Base-by-base conservation (phyloP, 2,888 invertebrate genomes). In the Oasisia sp. region DNA sequence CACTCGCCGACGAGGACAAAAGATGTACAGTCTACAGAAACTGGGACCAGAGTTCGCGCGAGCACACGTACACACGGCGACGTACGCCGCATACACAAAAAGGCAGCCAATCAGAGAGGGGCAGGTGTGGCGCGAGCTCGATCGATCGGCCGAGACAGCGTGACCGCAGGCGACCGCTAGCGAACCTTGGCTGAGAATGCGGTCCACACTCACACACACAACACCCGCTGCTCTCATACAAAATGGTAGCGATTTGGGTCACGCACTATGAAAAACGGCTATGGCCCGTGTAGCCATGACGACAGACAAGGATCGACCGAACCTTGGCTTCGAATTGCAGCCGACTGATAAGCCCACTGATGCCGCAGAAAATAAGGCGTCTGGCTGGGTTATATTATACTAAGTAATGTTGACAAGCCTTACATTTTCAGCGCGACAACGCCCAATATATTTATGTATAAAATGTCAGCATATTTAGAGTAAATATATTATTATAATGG, bases 191-290 rank as follows among this genome's bases (percentile, higher is more conserved):
- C 74, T n/a, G 74, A 74, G 74, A 74, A 19, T 74, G 74, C 74
- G 74, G 74, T 74, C 74, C n/a, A 19, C 19, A 74, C 74, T 38
- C 38, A 38, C 38, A 38, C 38, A 38, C 38, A 38, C 38, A 38
- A 38, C 38, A 74, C 74, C 4, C 74, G 74, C 4, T 27, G 27
- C 74, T 74, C 27, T 7, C 74, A 74, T 74, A n/a, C 74, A 74
- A 74, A 74, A 74, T 74, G 74, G 74, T 74, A 74, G 74, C 74
- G n/a, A 74, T 74, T n/a, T 74, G 27, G 74, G 74, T 74, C 74
- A 74, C 27, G 74, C 74, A 74, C n/a, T 74, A n/a, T 74, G 74
- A 74, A 74, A 74, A 74, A 74, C 74, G 74, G 19, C 74, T 27
- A 74, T 7, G 27, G 74, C 27, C 74, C 74, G n/a, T 7, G 74